Evolutionary conservation across 1,140 invertebrate species (phyloP), one percentile per base, ranked within the genome.

Genomic region (Ostrea edulis): DNA sequence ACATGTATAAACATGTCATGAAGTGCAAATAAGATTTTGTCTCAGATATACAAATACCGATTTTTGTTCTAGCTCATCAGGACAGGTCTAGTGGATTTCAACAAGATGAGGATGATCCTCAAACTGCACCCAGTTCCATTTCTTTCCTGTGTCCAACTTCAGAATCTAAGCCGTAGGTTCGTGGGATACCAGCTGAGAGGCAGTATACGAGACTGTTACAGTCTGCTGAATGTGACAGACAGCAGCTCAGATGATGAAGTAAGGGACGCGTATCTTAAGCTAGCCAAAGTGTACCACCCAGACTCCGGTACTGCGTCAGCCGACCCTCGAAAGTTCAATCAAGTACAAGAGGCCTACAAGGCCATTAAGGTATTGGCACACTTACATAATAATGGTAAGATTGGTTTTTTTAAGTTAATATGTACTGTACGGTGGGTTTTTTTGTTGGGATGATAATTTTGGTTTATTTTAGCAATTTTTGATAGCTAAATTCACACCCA

Each of bases 211-310:
- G 85, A 90, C n/a, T 88, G 87, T 65, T 92, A 89, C 62, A 54
- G 83, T 0, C 12, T 92, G 58, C 94, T 98, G 9, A 96, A 96
- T 84, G 95, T 98, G 9, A 93, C 96, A n/a, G 95, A 96, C 90
- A 95, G 96, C 77, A 96, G 97, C 83, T 96, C 97, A 88, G 96
- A 97, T 94, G 96, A 97, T 92, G 96, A 96, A 44, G 96, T 97
- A 7, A 95, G 97, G 89, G 92, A 96, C 68, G 96, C 97, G 54
- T 98, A 97, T 93, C 94, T 98, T 35, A 94, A 96, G 86, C 93
- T 98, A n/a, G 97, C 97, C 0, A 98, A 98, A 94, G 96, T 96
- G 89, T 97, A 96, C 94, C 97, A 98, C 95, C 97, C 97, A 0
- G 97, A 98, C 92, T 97, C 97, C 85, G 96, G 96, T 9, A 96